phyloP scores from a whole-genome alignment of 64 coral and sea anemone genomes.

The Montipora efflorescens region DNA sequence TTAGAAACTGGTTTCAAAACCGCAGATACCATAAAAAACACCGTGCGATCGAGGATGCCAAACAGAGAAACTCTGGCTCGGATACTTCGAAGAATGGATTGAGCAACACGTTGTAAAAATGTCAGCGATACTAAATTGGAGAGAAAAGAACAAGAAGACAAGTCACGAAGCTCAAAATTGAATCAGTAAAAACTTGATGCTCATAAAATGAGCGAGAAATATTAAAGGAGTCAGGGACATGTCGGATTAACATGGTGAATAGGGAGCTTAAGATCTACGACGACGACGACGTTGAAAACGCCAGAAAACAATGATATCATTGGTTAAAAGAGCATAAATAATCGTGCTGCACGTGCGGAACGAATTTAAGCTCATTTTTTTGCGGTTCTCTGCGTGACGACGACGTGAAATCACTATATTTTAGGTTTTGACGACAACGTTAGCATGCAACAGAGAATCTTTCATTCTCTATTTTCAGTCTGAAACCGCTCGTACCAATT shows the following conservation, averaged over 20 bases:
- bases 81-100: neutral
- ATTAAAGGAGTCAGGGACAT: neutral
- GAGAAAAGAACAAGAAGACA: neutral
- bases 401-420: too few relatives aligned
- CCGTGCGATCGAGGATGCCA: slow-evolving; percentile 19
- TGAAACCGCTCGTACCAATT: too few relatives aligned
- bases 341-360: too few relatives aligned
- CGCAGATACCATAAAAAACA: slow-evolving; percentile 90
- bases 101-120: neutral
- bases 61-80: slow-evolving; percentile 1
- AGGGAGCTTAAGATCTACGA: too few relatives aligned
- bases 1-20: slow-evolving; percentile 98
- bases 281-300: too few relatives aligned
- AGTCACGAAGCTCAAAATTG: neutral
- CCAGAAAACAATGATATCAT: too few relatives aligned
- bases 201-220: neutral
- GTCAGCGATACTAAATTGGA: neutral
- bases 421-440: too few relatives aligned
- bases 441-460: too few relatives aligned
- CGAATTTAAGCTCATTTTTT: too few relatives aligned
- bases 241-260: neutral
- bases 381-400: too few relatives aligned
- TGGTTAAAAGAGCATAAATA: too few relatives aligned
- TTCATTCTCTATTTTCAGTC: too few relatives aligned
- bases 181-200: neutral